Percentiles rank a stretch among this genome's conserved stretches.
Conservation (phyloP, 2,113 vertebrate species). For the Struthio camelus region DNA sequence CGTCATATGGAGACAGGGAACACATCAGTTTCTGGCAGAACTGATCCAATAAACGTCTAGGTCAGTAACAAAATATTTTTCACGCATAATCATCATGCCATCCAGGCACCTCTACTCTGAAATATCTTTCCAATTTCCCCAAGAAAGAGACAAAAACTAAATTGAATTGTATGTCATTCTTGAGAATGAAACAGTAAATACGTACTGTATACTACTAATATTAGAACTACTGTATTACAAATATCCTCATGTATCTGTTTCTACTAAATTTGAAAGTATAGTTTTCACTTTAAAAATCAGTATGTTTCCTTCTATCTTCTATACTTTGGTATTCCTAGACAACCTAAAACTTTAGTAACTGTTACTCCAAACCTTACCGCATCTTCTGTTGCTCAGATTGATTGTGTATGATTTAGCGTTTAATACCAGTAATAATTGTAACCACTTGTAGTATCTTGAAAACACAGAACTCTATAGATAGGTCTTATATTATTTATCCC, state of each 20-base stretch:
- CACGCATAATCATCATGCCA: background rate
- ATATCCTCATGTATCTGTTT: background rate
- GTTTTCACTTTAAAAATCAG: background rate
- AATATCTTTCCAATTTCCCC: background rate
- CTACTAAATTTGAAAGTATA: background rate
- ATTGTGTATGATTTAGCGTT: background rate
- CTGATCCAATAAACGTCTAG: background rate
- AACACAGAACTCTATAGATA: background rate
- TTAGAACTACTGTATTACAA: background rate
- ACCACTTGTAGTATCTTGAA: background rate
- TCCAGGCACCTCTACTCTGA: background rate
- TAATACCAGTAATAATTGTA: slow-evolving; percentile 2
- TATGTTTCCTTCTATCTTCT: background rate
- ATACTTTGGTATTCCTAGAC: background rate
- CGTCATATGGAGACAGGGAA: background rate
- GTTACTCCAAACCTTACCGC: slow-evolving; percentile 14
- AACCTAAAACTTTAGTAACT: background rate
- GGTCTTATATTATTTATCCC: slow-evolving; percentile 1
- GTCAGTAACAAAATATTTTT: background rate
- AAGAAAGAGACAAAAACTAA: background rate
- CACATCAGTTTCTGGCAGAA: background rate
- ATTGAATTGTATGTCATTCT: background rate
- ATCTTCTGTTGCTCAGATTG: slow-evolving; percentile 17
- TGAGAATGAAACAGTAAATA: background rate
- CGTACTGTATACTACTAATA: background rate